phyloP scores from a whole-genome alignment of 2,113 vertebrate genomes.

The Notiomystis cincta region DNA sequence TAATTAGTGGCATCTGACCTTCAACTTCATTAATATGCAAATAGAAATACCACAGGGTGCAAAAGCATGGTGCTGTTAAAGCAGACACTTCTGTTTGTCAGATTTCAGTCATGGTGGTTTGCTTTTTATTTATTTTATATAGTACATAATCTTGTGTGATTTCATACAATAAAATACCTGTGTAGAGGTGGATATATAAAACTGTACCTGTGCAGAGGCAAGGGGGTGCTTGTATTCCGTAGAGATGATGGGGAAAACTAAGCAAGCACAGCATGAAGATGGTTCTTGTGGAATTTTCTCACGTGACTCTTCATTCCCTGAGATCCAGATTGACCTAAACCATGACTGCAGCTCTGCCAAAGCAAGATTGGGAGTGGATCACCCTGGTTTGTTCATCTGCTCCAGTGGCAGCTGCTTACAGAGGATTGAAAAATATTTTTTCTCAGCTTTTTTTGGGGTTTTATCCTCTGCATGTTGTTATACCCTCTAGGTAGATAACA shows the following conservation, averaged over 20 bases:
- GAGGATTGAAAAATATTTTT: neutral
- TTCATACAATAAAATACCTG: neutral
- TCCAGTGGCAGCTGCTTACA: neutral
- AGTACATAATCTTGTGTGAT: neutral
- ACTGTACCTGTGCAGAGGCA: neutral
- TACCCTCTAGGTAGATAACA: neutral
- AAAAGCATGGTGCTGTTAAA: constrained; percentile 39
- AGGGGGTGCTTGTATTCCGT: neutral
- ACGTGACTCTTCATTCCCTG: neutral
- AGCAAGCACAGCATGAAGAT: neutral
- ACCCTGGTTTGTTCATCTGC: neutral
- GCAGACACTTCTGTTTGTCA: neutral
- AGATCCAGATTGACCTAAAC: neutral
- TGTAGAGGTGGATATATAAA: neutral
- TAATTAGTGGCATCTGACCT: constrained; percentile 98
- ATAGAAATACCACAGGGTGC: constrained; percentile 82
- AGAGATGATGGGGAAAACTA: neutral
- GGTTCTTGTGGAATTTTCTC: neutral
- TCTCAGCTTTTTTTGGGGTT: neutral
- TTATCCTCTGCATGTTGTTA: neutral
- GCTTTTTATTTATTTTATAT: neutral
- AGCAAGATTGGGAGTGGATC: accelerated
- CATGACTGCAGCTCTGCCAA: neutral
- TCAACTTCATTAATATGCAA: constrained; percentile 95
- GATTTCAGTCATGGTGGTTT: neutral